A percentile compares a stretch with the other conserved stretches of the same genome.
Evolutionary conservation across 1,140 invertebrate genomes (phyloP).

Genomic region (Oryzaephilus surinamensis): DNA sequence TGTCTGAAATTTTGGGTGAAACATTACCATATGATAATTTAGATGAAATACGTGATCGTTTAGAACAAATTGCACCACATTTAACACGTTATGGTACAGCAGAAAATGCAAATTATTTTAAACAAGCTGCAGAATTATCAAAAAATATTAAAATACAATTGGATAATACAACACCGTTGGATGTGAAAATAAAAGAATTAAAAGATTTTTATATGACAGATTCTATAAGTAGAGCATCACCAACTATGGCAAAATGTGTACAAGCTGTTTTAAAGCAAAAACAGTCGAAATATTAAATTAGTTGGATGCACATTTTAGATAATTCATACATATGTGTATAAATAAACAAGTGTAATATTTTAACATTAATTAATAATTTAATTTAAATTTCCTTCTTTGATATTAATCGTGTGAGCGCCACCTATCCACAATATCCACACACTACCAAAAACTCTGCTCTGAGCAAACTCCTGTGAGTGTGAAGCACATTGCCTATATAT

Average conservation of each 20-base stretch:
- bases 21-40: slow-evolving; percentile 85
- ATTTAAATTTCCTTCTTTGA: too few relatives aligned
- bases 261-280: slow-evolving; percentile 76
- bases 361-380: too few relatives aligned
- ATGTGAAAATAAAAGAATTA: slow-evolving; percentile 68
- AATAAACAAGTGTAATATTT: too few relatives aligned
- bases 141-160: too few relatives aligned
- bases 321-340: too few relatives aligned
- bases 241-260: slow-evolving; percentile 98
- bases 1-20: slow-evolving; percentile 66
- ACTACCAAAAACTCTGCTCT: too few relatives aligned
- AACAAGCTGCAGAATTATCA: slow-evolving; percentile 47
- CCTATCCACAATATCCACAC: too few relatives aligned
- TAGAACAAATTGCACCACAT: slow-evolving; percentile 82
- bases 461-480: too few relatives aligned
- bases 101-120: slow-evolving; percentile 75
- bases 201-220: slow-evolving; percentile 99
- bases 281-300: slow-evolving; percentile 40
- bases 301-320: slow-evolving; percentile 1
- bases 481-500: too few relatives aligned
- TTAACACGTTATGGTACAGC: slow-evolving; percentile 72
- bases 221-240: slow-evolving; percentile 87
- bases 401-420: too few relatives aligned
- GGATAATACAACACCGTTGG: slow-evolving; percentile 51
- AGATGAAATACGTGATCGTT: slow-evolving; percentile 68